phyloP scores from a whole-genome alignment of 2,113 vertebrate species.

The Prinia subflava region DNA sequence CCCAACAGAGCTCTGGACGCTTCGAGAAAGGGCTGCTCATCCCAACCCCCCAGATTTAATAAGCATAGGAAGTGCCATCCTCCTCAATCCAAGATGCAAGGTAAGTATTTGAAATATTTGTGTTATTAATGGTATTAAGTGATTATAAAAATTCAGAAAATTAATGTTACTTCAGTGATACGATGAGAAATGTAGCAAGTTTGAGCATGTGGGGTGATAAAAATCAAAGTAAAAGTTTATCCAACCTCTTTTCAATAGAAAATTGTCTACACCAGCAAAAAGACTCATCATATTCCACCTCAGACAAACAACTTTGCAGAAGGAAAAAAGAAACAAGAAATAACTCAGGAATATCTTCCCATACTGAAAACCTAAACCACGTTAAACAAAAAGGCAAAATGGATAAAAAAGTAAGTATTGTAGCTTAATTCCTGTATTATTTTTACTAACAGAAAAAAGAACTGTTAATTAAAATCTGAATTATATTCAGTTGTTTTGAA shows the following conservation, averaged over 20 bases:
- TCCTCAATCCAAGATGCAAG: slow-evolving; percentile 29
- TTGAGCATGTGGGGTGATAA: background rate
- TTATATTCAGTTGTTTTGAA: background rate
- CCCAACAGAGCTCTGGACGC: background rate
- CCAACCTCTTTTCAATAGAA: slow-evolving; percentile 22
- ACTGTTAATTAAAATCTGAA: background rate
- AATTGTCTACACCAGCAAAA: background rate
- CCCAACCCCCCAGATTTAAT: background rate
- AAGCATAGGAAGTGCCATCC: background rate
- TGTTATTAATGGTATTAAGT: background rate
- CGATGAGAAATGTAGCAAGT: background rate
- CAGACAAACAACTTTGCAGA: background rate
- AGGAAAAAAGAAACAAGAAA: slow-evolving; percentile 23
- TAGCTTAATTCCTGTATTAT: background rate
- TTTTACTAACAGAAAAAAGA: background rate
- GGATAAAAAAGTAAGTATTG: slow-evolving; percentile 33
- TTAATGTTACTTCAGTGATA: background rate
- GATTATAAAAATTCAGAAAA: background rate
- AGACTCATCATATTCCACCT: background rate
- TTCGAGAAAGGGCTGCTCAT: background rate
- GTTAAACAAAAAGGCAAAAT: background rate
- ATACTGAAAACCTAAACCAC: background rate
- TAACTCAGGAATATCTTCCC: background rate
- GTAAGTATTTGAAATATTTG: slow-evolving; percentile 22
- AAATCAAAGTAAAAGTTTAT: background rate